Conservation (phyloP, 2,797 vertebrate genomes). For the Trachurus trachurus region DNA sequence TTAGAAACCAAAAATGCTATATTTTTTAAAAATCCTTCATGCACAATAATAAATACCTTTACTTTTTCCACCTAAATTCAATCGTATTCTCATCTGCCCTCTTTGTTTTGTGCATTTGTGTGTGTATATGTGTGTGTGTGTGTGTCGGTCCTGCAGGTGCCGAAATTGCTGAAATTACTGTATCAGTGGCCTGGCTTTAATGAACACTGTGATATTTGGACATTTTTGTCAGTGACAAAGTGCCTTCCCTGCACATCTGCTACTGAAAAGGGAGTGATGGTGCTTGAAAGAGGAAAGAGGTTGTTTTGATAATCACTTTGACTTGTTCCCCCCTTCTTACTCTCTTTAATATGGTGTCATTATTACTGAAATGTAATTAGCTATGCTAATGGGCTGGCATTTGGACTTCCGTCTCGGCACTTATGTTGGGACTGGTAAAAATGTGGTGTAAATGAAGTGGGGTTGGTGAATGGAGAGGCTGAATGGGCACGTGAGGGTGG, state of each 20-base stretch:
- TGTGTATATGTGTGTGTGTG: constrained; percentile 1
- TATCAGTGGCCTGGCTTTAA: constrained; percentile 72
- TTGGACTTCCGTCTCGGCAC: constrained; percentile 82
- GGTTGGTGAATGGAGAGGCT: constrained; percentile 60
- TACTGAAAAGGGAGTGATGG: constrained; percentile 73
- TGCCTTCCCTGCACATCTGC: constrained; percentile 80
- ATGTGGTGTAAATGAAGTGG: constrained; percentile 77
- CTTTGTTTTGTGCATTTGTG: constrained; percentile 4
- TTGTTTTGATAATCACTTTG: constrained; percentile 85
- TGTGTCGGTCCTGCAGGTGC: constrained; percentile 71
- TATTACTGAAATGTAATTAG: constrained; percentile 87
- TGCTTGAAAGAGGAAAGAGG: constrained; percentile 77
- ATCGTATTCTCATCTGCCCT: constrained; percentile 17
- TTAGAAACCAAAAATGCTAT: not conserved
- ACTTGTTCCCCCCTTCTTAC: constrained; percentile 83
- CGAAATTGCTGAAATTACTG: constrained; percentile 65
- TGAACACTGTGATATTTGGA: constrained; percentile 74
- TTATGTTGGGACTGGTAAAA: constrained; percentile 73
- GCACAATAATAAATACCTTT: constrained; percentile 4
- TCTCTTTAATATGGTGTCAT: constrained; percentile 82
- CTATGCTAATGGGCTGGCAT: constrained; percentile 83
- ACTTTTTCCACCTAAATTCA: constrained; percentile 3
- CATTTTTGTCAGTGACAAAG: constrained; percentile 71
- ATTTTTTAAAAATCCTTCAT: not conserved
- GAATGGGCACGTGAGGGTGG: constrained; percentile 73